Evolutionary conservation across 2,888 invertebrate species (phyloP).

Genomic region (Scaptomyza flava): DNA sequence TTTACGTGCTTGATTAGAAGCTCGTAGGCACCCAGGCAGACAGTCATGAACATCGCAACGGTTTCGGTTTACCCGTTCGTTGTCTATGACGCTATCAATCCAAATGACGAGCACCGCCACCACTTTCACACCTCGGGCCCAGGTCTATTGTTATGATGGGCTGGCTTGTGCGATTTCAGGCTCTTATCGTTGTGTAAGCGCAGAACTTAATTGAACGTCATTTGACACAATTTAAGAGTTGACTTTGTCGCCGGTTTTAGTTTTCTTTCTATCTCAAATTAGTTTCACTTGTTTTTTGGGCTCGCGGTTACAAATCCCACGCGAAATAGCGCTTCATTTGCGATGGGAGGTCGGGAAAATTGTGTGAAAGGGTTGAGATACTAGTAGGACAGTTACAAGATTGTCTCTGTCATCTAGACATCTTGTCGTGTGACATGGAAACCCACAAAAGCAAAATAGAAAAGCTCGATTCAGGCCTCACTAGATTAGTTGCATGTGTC

Average conservation of each 20-base stretch:
- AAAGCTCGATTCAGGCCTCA: slow-evolving; percentile 39
- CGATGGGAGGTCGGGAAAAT: neutral
- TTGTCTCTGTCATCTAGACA: slow-evolving; percentile 7
- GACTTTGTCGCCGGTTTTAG: slow-evolving; percentile 49
- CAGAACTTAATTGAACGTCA: slow-evolving; percentile 72
- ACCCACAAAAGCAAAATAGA: slow-evolving; percentile 47
- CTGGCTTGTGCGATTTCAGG: slow-evolving; percentile 1
- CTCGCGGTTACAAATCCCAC: slow-evolving; percentile 43
- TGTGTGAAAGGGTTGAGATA: slow-evolving; percentile 34
- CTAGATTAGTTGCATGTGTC: slow-evolving; percentile 32
- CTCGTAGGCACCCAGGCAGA: slow-evolving; percentile 20
- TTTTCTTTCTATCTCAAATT: slow-evolving; percentile 55
- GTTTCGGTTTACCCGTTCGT: slow-evolving; percentile 24
- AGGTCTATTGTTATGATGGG: slow-evolving; percentile 51
- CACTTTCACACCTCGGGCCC: slow-evolving; percentile 25
- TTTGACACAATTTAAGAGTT: slow-evolving; percentile 75
- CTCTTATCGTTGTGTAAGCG: slow-evolving; percentile 70
- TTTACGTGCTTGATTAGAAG: slow-evolving; percentile 79
- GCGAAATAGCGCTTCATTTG: slow-evolving; percentile 51
- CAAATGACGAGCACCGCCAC: slow-evolving; percentile 21
- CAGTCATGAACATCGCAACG: slow-evolving; percentile 6
- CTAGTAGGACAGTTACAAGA: slow-evolving; percentile 26
- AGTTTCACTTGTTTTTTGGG: slow-evolving; percentile 67
- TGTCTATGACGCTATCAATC: slow-evolving; percentile 65
- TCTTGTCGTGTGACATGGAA: slow-evolving; percentile 65